Conservation (phyloP, 2,113 vertebrate genomes). For the Reinhardtius hippoglossoides region DNA sequence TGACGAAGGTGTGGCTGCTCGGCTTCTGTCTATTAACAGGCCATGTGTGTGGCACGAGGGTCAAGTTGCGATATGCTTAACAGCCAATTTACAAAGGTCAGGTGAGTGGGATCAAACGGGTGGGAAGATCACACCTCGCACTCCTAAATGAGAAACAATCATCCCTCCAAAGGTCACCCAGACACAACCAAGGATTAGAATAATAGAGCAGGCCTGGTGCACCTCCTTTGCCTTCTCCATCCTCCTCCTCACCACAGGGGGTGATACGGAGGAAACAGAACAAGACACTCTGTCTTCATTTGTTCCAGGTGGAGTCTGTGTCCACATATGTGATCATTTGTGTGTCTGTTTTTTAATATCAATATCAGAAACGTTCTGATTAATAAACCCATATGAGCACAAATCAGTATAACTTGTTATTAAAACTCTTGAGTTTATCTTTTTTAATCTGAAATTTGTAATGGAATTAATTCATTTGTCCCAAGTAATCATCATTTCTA, state of each 20-base stretch:
- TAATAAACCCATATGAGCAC: too few relatives aligned
- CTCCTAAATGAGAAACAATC: conserved; percentile 88
- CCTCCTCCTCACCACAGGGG: conserved; percentile 43
- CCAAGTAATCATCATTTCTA: too few relatives aligned
- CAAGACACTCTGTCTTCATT: conserved; percentile 24
- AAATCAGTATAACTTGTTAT: too few relatives aligned
- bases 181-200: conserved; percentile 84
- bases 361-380: too few relatives aligned
- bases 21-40: conserved; percentile 72
- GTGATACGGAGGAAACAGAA: conserved; percentile 9
- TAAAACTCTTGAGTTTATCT: too few relatives aligned
- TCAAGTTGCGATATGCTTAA: conserved; percentile 86
- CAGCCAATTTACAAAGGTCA: conserved; percentile 91
- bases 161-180: conserved; percentile 83
- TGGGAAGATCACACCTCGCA: conserved; percentile 86
- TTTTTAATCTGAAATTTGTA: too few relatives aligned
- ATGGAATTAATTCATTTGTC: too few relatives aligned
- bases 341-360: too few relatives aligned
- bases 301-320: conserved; percentile 7
- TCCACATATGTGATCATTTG: neutral
- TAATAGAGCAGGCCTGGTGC: conserved; percentile 82
- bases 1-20: conserved; percentile 45
- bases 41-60: conserved; percentile 74
- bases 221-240: conserved; percentile 55
- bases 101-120: conserved; percentile 85